Percentiles rank a stretch among this genome's conserved stretches.
phyloP scores from a whole-genome alignment of 2,888 invertebrate species.

The Parelbella ahira region DNA sequence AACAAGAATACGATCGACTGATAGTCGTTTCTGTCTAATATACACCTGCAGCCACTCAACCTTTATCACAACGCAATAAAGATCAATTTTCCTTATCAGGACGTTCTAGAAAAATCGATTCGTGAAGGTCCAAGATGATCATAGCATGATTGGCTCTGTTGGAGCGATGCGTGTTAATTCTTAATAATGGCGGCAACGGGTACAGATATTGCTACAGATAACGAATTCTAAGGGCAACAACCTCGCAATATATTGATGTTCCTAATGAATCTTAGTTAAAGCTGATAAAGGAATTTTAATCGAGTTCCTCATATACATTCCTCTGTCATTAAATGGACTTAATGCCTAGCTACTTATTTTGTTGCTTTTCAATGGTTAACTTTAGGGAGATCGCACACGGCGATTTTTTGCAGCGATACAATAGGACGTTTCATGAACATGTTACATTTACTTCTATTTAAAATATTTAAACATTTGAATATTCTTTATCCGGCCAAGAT shows the following conservation, averaged over 20 bases:
- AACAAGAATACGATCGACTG: slow-evolving; percentile 20
- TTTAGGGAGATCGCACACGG: too few relatives aligned
- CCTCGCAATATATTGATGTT: slow-evolving; percentile 5
- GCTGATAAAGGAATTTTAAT: slow-evolving; percentile 22
- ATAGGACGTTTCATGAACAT: too few relatives aligned
- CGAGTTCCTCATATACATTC: slow-evolving; percentile 6
- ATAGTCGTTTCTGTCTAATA: slow-evolving; percentile 15
- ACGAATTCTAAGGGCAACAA: slow-evolving; percentile 20
- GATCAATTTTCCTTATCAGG: slow-evolving; percentile 17
- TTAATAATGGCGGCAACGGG: slow-evolving; percentile 30
- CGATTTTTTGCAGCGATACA: too few relatives aligned
- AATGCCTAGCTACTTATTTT: too few relatives aligned
- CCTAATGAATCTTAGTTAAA: slow-evolving; percentile 23
- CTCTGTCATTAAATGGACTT: slow-evolving; percentile 4
- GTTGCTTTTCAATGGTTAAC: too few relatives aligned
- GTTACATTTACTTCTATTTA: too few relatives aligned
- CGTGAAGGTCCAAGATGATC: slow-evolving; percentile 22
- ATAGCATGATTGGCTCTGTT: slow-evolving; percentile 21
- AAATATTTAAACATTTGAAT: too few relatives aligned
- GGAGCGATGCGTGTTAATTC: slow-evolving; percentile 34
- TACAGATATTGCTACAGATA: slow-evolving; percentile 25
- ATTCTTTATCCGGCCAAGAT: too few relatives aligned
- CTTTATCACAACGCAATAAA: slow-evolving; percentile 22
- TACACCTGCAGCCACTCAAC: slow-evolving; percentile 12
- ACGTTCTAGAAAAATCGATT: slow-evolving; percentile 9